Percentiles rank a stretch among this genome's conserved stretches.
Conservation (phyloP, 2,888 invertebrate species). For the Nephrotoma guestfalica region DNA sequence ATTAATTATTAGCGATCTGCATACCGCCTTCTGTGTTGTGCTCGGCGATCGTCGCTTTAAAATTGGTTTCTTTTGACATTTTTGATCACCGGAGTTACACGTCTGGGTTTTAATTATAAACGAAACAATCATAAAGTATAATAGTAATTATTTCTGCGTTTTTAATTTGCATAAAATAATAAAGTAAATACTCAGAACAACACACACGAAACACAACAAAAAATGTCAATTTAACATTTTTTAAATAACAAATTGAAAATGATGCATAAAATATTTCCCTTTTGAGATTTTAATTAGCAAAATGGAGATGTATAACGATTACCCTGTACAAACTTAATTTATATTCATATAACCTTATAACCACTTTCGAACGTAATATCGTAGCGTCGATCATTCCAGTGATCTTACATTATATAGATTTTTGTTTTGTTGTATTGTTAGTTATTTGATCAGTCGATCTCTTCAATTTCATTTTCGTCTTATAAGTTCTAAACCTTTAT, state of each 20-base stretch:
- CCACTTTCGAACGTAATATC: background rate
- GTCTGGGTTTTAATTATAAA: background rate
- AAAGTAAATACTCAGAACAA: background rate
- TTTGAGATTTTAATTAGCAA: background rate
- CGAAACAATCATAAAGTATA: background rate
- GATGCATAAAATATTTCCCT: background rate
- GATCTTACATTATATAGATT: background rate
- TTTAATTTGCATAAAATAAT: background rate
- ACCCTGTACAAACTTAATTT: background rate
- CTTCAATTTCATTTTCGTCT: conserved; percentile 1
- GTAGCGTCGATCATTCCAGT: background rate
- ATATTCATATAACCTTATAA: background rate
- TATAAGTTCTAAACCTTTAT: background rate
- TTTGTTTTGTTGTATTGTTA: background rate
- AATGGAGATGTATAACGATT: background rate
- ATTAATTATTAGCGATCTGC: background rate
- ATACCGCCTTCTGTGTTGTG: background rate
- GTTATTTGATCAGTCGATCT: background rate
- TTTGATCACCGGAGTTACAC: background rate
- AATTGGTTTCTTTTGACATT: background rate
- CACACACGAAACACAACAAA: background rate
- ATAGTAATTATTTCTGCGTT: background rate
- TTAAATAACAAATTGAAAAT: background rate
- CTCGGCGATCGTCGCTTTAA: background rate
- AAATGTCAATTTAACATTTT: background rate